These are phyloP conservation scores for Drosophila sp. DNA, from an alignment of 1,140 invertebrate genomes.

Conservation along the genomic window DNA sequence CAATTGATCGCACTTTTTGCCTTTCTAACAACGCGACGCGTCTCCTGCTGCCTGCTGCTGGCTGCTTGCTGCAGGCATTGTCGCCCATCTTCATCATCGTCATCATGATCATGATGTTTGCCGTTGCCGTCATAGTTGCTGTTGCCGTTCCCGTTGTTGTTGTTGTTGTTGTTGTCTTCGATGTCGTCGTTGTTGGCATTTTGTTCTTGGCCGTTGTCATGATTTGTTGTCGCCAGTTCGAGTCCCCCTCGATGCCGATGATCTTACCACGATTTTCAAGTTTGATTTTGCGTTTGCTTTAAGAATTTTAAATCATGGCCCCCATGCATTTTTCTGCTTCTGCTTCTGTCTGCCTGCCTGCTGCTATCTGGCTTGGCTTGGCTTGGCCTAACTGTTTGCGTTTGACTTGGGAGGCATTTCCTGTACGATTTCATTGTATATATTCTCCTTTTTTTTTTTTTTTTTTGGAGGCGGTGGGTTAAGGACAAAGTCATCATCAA, in stretches of 20 bases:
- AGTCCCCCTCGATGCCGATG: conserved; percentile 27
- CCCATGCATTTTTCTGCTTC: conserved; percentile 22
- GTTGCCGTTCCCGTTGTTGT: conserved; percentile 49
- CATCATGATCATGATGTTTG: conserved; percentile 53
- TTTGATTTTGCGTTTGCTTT: conserved; percentile 55
- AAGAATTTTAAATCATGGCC: conserved; percentile 63
- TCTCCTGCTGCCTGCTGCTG: conserved; percentile 23
- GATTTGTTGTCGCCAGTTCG: conserved; percentile 67
- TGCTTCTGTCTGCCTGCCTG: no score
- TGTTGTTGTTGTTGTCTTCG: conserved; percentile 33
- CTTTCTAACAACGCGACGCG: conserved; percentile 67
- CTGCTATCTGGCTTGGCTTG: not conserved
- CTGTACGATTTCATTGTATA: conserved; percentile 56
- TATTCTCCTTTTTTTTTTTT: not conserved
- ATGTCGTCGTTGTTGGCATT: conserved; percentile 31
- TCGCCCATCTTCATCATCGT: conserved; percentile 78
- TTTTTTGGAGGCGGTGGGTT: conserved; percentile 23
- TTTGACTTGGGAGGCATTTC: conserved; percentile 51
- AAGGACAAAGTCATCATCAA: conserved; percentile 58
- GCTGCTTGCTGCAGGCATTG: conserved; percentile 52
- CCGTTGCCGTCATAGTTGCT: conserved; percentile 49
- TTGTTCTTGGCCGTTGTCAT: conserved; percentile 58
- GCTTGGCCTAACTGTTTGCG: conserved; percentile 2
- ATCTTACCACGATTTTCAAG: conserved; percentile 53
- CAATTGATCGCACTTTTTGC: conserved; percentile 79